Conservation (phyloP, 2,113 vertebrate species). For the Scytalopus superciliaris region DNA sequence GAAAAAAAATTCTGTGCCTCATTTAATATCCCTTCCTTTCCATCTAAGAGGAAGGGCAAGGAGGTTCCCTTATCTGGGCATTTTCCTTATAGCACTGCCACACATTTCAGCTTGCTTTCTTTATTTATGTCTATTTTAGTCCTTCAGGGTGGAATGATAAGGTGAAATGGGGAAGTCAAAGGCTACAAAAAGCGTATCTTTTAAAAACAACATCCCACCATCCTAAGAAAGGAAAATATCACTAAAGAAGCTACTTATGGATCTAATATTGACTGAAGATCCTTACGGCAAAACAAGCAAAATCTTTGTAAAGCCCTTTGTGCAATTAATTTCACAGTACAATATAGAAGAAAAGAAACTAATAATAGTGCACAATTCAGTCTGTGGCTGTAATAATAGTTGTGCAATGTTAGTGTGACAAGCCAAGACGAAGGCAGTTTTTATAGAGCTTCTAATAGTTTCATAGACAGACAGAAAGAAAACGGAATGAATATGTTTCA, state of each 20-base stretch:
- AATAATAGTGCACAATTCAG: background rate
- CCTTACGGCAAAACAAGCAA: background rate
- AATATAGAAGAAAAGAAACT: background rate
- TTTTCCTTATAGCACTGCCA: background rate
- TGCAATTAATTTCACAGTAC: background rate
- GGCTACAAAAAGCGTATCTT: background rate
- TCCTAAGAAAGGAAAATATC: background rate
- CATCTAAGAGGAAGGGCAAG: background rate
- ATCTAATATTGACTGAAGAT: background rate
- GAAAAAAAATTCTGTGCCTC: background rate
- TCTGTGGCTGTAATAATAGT: background rate
- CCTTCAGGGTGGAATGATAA: background rate
- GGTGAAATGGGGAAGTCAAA: background rate
- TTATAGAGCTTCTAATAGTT: background rate
- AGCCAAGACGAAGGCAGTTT: background rate
- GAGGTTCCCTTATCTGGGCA: background rate
- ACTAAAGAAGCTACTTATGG: background rate
- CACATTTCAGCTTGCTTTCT: background rate
- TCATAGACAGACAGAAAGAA: background rate
- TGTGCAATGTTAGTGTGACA: background rate
- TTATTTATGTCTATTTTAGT: background rate
- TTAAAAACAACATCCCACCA: background rate
- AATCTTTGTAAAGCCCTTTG: background rate
- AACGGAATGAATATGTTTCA: fast-evolving
- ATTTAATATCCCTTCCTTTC: background rate